Evolutionary conservation across 2,113 vertebrate species (phyloP).

Genomic region (Saimiri boliviensis): DNA sequence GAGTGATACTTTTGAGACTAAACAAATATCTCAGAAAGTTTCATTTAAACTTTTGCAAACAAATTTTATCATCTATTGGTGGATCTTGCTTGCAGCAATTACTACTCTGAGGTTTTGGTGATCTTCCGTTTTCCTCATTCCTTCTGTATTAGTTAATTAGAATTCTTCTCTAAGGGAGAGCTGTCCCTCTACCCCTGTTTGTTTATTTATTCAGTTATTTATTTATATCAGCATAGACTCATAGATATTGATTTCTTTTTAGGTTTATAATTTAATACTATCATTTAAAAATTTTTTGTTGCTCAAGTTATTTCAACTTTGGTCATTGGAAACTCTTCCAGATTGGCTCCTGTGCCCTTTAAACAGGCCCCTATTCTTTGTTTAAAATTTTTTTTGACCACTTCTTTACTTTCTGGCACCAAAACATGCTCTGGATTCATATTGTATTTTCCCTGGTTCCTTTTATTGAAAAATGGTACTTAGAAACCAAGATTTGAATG

Average conservation of each 20-base stretch:
- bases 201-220: not conserved
- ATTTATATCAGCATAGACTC: not conserved
- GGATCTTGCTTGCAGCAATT: conserved; percentile 21
- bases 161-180: conserved; percentile 7
- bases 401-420: not conserved
- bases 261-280: not conserved
- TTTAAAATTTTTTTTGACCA: not conserved
- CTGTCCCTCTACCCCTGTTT: not conserved
- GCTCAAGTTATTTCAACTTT: not conserved
- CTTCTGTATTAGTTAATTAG: conserved; percentile 8
- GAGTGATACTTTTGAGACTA: conserved; percentile 24
- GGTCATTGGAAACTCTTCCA: not conserved
- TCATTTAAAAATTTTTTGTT: not conserved
- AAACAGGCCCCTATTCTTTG: not conserved
- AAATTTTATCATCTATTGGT: not conserved
- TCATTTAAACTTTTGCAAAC: conserved; percentile 21
- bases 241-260: conserved; percentile 8
- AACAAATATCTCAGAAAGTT: not conserved
- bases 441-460: not conserved
- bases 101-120: not conserved
- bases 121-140: conserved; percentile 26
- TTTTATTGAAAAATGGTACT: not conserved
- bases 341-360: not conserved
- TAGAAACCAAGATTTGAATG: not conserved
- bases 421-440: not conserved